A percentile compares a stretch with the other conserved stretches of the same genome.
phyloP scores from a whole-genome alignment of 2,888 invertebrate genomes.

The Tinea pellionella region DNA sequence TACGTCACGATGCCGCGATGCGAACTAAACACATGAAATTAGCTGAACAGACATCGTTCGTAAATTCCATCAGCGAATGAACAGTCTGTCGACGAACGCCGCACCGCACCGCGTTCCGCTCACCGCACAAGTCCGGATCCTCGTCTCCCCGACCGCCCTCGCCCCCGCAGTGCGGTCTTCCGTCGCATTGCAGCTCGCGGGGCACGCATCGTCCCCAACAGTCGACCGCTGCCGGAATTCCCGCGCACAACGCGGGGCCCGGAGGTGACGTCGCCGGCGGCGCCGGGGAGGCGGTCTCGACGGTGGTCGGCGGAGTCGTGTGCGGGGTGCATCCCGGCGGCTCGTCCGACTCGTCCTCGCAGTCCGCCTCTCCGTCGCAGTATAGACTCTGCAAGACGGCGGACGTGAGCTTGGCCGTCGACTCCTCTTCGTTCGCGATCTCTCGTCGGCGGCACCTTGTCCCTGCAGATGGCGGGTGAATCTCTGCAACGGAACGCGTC shows the following conservation, averaged over 20 bases:
- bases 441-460: no score
- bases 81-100: no score
- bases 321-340: constrained; percentile 42
- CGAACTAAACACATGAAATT: no score
- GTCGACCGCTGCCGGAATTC: constrained; percentile 64
- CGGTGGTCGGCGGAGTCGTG: constrained; percentile 22
- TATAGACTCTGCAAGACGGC: constrained; percentile 45
- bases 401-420: not conserved
- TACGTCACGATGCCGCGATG: no score
- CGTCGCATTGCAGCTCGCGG: constrained; percentile 76
- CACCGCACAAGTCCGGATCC: constrained; percentile 58
- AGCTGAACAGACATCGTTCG: not conserved
- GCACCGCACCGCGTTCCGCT: constrained; percentile 21
- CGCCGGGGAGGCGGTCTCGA: constrained; percentile 25
- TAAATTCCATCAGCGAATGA: no score
- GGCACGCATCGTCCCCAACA: constrained; percentile 77
- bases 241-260: constrained; percentile 26
- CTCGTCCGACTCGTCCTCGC: constrained; percentile 80
- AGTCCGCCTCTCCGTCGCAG: constrained; percentile 77
- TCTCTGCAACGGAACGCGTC: constrained; percentile 39
- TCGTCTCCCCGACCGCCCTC: constrained; percentile 73
- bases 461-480: constrained; percentile 18
- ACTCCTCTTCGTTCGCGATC: no score
- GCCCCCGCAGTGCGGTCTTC: constrained; percentile 76
- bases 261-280: constrained; percentile 24